Base-by-base conservation (phyloP, 2,888 invertebrate genomes). In the Synergus itoensis region DNA sequence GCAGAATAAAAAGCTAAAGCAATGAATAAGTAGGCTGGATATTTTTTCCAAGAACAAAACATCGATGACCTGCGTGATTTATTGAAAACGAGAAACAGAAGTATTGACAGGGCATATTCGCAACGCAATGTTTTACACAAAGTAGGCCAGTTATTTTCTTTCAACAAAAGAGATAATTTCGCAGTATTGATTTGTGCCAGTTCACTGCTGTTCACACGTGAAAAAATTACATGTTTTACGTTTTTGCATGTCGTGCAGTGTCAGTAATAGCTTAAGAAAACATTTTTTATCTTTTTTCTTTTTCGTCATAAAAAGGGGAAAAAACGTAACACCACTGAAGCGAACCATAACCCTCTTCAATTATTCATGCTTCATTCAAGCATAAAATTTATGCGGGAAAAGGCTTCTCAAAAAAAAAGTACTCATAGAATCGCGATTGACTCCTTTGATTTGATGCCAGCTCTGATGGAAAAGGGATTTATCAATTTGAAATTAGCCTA, bases 131-230 rank as follows among this genome's bases (percentile, higher is more conserved):
- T 69, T 69, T 45, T 69, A 69, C 16, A 45, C 28, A n/a, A 69
- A 48, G 45, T 69, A 69, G 45, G 28, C 18, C 45, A 28, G 67
- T 69, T 69, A 69, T 48, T 69, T 69, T 48, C 67, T 28, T 48
- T 45, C 67, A 45, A 69, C 28, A 48, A 69, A 67, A 67, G 43
- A 45, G 18, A 48, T 67, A 21, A 69, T 69, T 69, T 69, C 45
- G 28, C 21, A 45, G 45, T 21, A 69, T 69, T 45, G 45, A 48
- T 28, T 16, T 8, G 28, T 69, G 8, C 45, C 28, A 48, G 45
- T 43, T 45, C 67, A 69, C 45, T 69, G 14, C 8, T 45, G n/a
- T 28, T 45, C 28, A 48, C 16, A 28, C 28, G 12, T 16, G 45
- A 14, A 45, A 69, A 69, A 69, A 69, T 48, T 11, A 67, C 45